Evolutionary conservation across 2,797 vertebrate genomes (phyloP).

Genomic region (Chelon auratus): DNA sequence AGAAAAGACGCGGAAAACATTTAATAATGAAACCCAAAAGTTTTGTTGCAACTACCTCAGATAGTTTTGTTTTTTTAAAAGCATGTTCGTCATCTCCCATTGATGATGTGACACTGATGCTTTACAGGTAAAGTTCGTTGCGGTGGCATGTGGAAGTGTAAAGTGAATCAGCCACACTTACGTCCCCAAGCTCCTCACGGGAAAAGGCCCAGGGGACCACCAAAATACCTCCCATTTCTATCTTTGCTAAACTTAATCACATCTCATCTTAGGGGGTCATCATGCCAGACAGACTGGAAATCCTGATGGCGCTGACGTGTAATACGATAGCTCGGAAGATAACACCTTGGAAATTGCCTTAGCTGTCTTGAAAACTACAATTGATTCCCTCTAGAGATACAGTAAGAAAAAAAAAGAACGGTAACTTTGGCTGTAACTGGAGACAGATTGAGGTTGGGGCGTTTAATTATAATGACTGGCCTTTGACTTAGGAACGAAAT

Average conservation of each 20-base stretch:
- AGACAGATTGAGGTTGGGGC: constrained; percentile 12
- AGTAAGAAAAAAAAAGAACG: constrained; percentile 17
- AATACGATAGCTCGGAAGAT: constrained; percentile 66
- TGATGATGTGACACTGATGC: constrained; percentile 2
- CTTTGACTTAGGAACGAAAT: constrained; percentile 50
- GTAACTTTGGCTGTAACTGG: constrained; percentile 24
- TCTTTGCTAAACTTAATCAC: constrained; percentile 55
- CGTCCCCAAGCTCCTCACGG: constrained; percentile 31
- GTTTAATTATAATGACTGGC: constrained; percentile 26
- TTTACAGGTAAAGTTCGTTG: constrained; percentile 13
- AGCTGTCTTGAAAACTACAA: constrained; percentile 65
- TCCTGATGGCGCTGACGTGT: constrained; percentile 66
- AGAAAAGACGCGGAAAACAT: neutral
- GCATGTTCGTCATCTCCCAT: neutral
- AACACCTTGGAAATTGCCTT: constrained; percentile 68
- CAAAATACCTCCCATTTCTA: constrained; percentile 10
- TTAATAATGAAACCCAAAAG: constrained; percentile 3
- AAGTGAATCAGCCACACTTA: constrained; percentile 58
- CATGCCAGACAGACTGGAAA: constrained; percentile 52
- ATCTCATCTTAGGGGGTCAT: constrained; percentile 54
- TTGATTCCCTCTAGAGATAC: constrained; percentile 55
- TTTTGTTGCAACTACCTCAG: no score
- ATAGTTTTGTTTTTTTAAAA: neutral
- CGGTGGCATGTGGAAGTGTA: constrained; percentile 4
- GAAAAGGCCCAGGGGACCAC: constrained; percentile 35